These are phyloP conservation scores for Poecile montanus DNA, from an alignment of 2,797 vertebrate genomes.

Conservation along the genomic window DNA sequence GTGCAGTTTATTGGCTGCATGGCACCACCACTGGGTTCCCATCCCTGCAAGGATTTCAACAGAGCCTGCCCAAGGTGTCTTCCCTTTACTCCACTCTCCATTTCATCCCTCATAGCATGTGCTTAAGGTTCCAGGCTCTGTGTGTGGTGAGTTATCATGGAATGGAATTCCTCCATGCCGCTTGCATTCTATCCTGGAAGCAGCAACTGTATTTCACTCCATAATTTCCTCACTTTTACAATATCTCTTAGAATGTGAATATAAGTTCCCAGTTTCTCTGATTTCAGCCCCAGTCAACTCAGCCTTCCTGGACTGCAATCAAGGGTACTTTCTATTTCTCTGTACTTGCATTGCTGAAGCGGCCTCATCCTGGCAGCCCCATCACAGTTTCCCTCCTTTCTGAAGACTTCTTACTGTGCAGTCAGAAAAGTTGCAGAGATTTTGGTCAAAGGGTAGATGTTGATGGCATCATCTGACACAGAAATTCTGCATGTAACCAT, in stretches of 20 bases:
- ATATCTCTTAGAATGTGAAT: background rate
- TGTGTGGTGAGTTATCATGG: no score
- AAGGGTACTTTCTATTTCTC: background rate
- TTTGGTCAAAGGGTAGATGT: background rate
- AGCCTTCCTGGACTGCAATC: background rate
- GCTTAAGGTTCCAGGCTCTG: background rate
- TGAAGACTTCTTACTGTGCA: background rate
- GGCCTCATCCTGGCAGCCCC: background rate
- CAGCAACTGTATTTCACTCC: background rate
- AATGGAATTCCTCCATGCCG: background rate
- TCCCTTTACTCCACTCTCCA: background rate
- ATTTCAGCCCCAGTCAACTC: background rate
- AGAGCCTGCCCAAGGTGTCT: background rate
- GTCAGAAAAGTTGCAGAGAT: background rate
- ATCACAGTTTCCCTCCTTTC: background rate
- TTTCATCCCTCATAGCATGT: background rate
- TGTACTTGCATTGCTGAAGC: background rate
- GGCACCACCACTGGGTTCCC: background rate
- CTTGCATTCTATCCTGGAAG: background rate
- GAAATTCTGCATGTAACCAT: background rate
- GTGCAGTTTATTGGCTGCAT: background rate
- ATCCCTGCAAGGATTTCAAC: background rate
- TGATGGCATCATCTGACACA: background rate
- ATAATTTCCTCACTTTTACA: background rate
- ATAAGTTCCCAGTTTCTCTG: background rate